Percentiles rank a stretch among this genome's conserved stretches.
These are phyloP conservation scores for Orcinus orca DNA, from an alignment of 2,113 vertebrate species.

Conservation along the genomic window DNA sequence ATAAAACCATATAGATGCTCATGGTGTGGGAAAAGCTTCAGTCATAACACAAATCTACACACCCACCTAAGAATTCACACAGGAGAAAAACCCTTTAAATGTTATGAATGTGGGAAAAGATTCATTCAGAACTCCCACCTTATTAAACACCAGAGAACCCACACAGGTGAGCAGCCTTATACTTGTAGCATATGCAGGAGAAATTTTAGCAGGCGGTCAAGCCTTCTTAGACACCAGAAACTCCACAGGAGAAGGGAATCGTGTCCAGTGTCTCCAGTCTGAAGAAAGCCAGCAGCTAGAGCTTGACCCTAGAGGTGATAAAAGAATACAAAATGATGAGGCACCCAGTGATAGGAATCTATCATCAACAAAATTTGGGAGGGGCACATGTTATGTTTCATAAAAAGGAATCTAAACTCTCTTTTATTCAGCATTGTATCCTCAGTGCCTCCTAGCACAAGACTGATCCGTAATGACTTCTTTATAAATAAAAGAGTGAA, in stretches of 20 bases:
- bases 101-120: conserved; percentile 69
- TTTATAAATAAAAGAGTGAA: conserved; percentile 45
- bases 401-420: not conserved
- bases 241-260: conserved; percentile 40
- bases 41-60: conserved; percentile 85
- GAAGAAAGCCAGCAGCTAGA: not conserved
- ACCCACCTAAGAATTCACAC: conserved; percentile 85
- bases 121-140: conserved; percentile 70
- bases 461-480: not conserved
- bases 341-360: not conserved
- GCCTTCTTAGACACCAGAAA: conserved; percentile 70
- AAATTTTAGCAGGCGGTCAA: conserved; percentile 64
- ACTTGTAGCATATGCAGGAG: conserved; percentile 50
- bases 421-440: not conserved
- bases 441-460: not conserved
- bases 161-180: conserved; percentile 67
- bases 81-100: conserved; percentile 76
- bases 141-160: conserved; percentile 69
- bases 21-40: conserved; percentile 89
- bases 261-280: not conserved
- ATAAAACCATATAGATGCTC: conserved; percentile 83
- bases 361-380: not conserved
- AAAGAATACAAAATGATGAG: not conserved
- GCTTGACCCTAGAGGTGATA: not conserved
- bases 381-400: not conserved